Percentiles rank a stretch among this genome's conserved stretches.
Evolutionary conservation across 2,888 invertebrate genomes (phyloP).

Genomic region (Monopis laevigella): DNA sequence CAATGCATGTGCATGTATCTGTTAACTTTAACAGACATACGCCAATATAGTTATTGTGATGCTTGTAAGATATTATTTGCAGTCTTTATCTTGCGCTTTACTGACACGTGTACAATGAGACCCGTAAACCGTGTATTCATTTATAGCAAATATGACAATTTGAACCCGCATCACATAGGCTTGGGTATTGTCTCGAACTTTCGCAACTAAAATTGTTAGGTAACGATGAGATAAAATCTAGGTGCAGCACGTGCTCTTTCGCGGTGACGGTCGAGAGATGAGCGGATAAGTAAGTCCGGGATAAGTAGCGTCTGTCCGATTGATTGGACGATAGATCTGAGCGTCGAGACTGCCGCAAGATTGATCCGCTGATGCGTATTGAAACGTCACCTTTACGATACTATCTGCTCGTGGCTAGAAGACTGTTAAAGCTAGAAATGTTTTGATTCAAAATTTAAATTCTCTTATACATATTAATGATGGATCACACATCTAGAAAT

Average conservation of each 20-base stretch:
- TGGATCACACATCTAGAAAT: conserved; percentile 7
- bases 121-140: no score
- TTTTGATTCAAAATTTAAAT: neutral
- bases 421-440: neutral
- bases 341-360: conserved; percentile 28
- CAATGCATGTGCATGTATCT: neutral
- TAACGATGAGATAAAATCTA: no score
- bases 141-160: no score
- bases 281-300: conserved; percentile 10
- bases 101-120: no score
- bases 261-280: conserved; percentile 13
- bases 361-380: conserved; percentile 53
- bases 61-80: no score
- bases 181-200: no score
- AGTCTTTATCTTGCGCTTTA: no score
- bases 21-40: no score
- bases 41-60: no score
- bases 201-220: no score
- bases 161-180: no score
- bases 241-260: conserved; percentile 13
- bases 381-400: conserved; percentile 59
- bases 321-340: conserved; percentile 37
- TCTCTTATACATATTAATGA: conserved; percentile 3
- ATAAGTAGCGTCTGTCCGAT: conserved; percentile 23
- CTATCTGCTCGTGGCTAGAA: neutral